Evolutionary conservation across 2,797 vertebrate genomes (phyloP), one percentile per base, ranked within the genome.

Genomic region (Distichodus sexfasciatus): DNA sequence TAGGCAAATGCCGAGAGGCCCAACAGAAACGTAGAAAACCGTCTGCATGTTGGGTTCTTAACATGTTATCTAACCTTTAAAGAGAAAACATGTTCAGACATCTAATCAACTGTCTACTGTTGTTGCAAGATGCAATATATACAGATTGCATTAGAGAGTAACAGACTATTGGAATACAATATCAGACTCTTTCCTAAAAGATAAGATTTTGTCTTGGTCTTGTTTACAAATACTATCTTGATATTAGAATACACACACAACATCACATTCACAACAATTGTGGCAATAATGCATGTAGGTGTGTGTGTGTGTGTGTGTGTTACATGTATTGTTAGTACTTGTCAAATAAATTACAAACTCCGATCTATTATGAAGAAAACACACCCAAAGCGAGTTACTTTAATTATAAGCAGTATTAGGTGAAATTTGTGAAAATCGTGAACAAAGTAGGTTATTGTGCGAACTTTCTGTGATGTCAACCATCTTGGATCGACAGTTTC

Each of bases 141-240:
- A 47, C 57, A 28, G 11, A 59, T 3, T 29, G 28, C 33, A 11
- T 23, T 2, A 51, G 35, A 51, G 23, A 28, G 33, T 19, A 36
- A 14, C 23, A 47, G 28, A 19, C 17, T 57, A 17, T 40, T 9
- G 50, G 14, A 7, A 59, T 21, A 11, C 17, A 31, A 40, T 17
- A 66, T 43, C 24, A 46, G 43, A 15, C 72, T 74, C 74, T 67
- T 67, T 77, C 68, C 76, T 59, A 43, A 28, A 12, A 59, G 71
- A 77, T 77, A 77, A 74, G 55, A 51, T 54, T 54, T 54, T n/a
- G n/a, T n/a, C n/a, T n/a, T n/a, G n/a, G n/a, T n/a, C n/a, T n/a
- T n/a, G n/a, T n/a, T n/a, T n/a, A n/a, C n/a, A n/a, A n/a, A n/a
- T n/a, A n/a, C n/a, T n/a, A n/a, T n/a, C n/a, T n/a, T n/a, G n/a